These are phyloP conservation scores for Oreohelix idahoensis DNA, from an alignment of 1,140 invertebrate genomes.

Conservation along the genomic window DNA sequence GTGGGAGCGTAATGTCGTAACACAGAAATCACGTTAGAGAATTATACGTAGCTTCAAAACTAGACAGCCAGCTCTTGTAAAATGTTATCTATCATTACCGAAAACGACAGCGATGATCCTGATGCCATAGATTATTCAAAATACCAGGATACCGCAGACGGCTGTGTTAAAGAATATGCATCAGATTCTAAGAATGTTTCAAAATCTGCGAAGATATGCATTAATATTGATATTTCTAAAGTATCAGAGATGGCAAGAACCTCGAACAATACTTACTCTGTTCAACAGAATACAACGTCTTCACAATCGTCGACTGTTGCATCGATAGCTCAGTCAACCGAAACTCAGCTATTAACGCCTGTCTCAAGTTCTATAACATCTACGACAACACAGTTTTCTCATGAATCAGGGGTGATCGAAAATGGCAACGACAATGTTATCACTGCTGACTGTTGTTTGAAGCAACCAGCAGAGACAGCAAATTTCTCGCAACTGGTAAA, in stretches of 20 bases:
- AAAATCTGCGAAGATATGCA: not conserved
- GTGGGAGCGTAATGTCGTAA: no score
- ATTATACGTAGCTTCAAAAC: no score
- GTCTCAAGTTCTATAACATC: not conserved
- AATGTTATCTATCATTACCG: conserved; percentile 20
- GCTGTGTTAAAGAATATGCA: not conserved
- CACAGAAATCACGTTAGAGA: no score
- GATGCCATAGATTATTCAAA: not conserved
- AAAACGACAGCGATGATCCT: conserved; percentile 19
- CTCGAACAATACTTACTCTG: not conserved
- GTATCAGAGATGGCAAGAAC: not conserved
- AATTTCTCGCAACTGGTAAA: not conserved
- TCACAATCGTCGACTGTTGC: not conserved
- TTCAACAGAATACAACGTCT: not conserved
- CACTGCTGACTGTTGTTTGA: not conserved
- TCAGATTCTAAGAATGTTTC: not conserved
- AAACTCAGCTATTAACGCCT: not conserved
- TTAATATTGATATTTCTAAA: not conserved
- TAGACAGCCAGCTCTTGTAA: no score
- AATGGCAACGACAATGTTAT: not conserved
- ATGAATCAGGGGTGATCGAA: not conserved
- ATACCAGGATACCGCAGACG: not conserved
- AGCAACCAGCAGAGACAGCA: not conserved
- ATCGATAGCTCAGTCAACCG: not conserved
- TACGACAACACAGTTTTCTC: not conserved